phyloP scores from a whole-genome alignment of 2,113 vertebrate species.

The Tragulus kanchil region DNA sequence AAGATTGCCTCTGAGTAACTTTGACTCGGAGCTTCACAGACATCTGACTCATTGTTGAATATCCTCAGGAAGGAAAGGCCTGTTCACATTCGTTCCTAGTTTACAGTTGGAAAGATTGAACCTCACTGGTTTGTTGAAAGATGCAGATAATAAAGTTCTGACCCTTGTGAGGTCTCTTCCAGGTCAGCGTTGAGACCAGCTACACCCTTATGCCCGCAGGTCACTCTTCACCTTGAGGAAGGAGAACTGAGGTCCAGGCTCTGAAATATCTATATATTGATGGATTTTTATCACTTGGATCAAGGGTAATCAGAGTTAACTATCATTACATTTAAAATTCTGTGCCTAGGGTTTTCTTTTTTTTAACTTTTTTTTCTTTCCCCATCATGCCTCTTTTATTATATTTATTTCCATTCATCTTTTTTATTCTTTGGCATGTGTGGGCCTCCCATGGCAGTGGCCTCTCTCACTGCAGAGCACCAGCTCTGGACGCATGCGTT shows the following conservation, averaged over 20 bases:
- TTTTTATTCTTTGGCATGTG: too few relatives aligned
- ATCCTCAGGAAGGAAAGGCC: neutral
- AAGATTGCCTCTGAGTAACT: neutral
- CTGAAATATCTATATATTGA: conserved; percentile 4
- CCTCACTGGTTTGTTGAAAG: neutral
- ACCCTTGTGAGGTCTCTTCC: neutral
- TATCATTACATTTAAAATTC: conserved; percentile 4
- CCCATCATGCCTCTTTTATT: too few relatives aligned
- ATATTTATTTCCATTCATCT: too few relatives aligned
- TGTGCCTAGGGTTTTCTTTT: neutral
- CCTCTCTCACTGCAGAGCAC: too few relatives aligned
- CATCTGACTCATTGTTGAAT: neutral
- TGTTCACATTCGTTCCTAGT: neutral
- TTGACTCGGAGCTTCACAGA: neutral
- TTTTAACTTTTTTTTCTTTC: too few relatives aligned
- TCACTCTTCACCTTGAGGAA: neutral
- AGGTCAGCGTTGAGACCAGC: neutral
- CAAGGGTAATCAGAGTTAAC: conserved; percentile 5
- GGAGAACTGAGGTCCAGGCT: neutral
- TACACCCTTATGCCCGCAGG: neutral
- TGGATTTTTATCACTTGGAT: neutral
- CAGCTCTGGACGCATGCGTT: too few relatives aligned
- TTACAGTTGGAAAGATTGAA: neutral
- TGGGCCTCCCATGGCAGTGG: too few relatives aligned
- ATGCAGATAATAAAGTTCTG: neutral